A percentile compares a stretch with the other conserved stretches of the same genome.
These are phyloP conservation scores for Sminthopsis crassicaudata DNA, from an alignment of 2,113 vertebrate species.

Conservation along the genomic window DNA sequence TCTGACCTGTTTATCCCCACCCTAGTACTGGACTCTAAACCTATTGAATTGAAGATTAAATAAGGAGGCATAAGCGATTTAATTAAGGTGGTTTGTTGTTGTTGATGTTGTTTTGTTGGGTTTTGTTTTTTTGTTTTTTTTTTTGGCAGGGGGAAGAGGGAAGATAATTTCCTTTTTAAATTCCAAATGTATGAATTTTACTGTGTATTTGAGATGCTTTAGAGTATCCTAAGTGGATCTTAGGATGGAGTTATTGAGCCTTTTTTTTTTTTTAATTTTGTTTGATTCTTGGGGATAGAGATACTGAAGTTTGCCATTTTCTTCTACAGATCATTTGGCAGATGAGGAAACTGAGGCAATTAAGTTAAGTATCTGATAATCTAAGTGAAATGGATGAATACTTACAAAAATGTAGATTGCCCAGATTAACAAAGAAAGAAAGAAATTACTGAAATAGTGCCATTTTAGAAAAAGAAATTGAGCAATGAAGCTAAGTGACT, in stretches of 20 bases:
- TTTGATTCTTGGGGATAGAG: neutral
- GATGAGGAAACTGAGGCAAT: neutral
- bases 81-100: neutral
- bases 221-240: neutral
- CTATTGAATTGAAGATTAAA: neutral
- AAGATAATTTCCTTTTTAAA: neutral
- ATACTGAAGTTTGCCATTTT: neutral
- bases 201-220: neutral
- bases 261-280: neutral
- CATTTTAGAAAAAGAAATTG: too few relatives aligned
- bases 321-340: neutral
- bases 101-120: neutral
- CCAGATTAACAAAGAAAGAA: too few relatives aligned
- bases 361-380: neutral
- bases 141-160: neutral
- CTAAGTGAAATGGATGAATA: too few relatives aligned
- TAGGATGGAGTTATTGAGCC: neutral
- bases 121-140: too few relatives aligned
- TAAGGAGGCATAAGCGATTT: neutral
- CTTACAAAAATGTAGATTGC: too few relatives aligned
- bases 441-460: too few relatives aligned
- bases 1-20: neutral
- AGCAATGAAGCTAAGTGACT: too few relatives aligned
- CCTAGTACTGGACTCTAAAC: neutral
- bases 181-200: neutral